Conservation (phyloP, 2,888 invertebrate genomes). For the Metellina segmentata region DNA sequence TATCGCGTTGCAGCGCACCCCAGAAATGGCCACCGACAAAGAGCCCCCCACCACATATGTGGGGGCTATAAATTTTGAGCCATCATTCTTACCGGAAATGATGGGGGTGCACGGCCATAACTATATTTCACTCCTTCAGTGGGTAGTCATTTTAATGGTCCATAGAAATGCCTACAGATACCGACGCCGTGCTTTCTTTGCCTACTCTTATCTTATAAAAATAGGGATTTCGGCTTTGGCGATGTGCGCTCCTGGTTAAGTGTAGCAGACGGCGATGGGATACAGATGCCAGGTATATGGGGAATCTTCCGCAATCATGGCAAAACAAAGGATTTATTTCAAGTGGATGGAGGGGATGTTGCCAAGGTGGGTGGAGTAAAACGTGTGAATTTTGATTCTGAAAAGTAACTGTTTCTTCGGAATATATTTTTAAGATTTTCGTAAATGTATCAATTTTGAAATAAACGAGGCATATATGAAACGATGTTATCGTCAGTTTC, state of each 20-base stretch:
- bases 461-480: no score
- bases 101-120: conserved; percentile 62
- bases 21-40: conserved; percentile 32
- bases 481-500: no score
- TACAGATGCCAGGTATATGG: background rate
- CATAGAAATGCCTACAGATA: conserved; percentile 73
- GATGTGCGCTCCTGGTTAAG: conserved; percentile 29
- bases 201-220: conserved; percentile 61
- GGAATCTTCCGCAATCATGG: background rate
- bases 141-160: conserved; percentile 74
- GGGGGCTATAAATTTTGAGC: conserved; percentile 56
- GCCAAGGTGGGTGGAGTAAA: background rate
- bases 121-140: conserved; percentile 75
- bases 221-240: conserved; percentile 25
- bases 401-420: no score
- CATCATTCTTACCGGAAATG: conserved; percentile 66
- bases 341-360: no score
- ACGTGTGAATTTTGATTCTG: no score
- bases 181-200: conserved; percentile 8
- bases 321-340: background rate
- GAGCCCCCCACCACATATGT: conserved; percentile 50
- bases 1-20: conserved; percentile 30
- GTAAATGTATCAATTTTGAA: no score
- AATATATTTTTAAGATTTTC: no score
- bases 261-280: conserved; percentile 23